Base-by-base conservation (phyloP, 1,140 invertebrate species). In the Harpegnathos saltator region DNA sequence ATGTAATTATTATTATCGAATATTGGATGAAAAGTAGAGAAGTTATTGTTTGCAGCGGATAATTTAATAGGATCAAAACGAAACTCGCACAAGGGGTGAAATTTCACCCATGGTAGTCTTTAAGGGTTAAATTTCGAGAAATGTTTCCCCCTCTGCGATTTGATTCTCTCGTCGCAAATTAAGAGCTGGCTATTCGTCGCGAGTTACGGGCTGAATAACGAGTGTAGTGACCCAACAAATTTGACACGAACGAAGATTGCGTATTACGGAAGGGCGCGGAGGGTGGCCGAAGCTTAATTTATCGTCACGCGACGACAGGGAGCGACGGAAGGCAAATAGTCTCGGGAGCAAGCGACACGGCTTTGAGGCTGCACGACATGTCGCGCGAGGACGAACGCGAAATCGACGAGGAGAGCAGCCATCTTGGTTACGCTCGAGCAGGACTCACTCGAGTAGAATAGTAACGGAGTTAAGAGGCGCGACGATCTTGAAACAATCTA, bases 341-440 rank as follows among this genome's bases (percentile, higher is more conserved):
- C 33, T n/a, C 38, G 14, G 33, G 26, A 78, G 44, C 73, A 33
- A 66, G 38, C n/a, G 29, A 48, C 26, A 54, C 11, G 48, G 24
- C 50, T 62, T 44, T 38, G 33, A 72, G 73, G 56, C 69, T 44
- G 63, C 69, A 73, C 54, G 68, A 82, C 74, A 72, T 84, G 65
- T 61, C 38, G n/a, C 85, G 22, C 17, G 56, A 44, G 14, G 44
- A 74, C 48, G 17, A 69, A 80, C 22, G n/a, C n/a, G 50, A 63
- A 59, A 74, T 56, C 33, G 22, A 29, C 50, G 33, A 29, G n/a
- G n/a, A n/a, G n/a, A n/a, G 33, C 85, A 63, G 88, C 88, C 89
- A 89, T 91, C 85, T 90, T 90, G 80, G 88, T 90, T 91, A 84
- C 86, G 86, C 86, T 89, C 82, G 85, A 82, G 85, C 83, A 82